A percentile compares a stretch with the other conserved stretches of the same genome.
Evolutionary conservation across 2,888 invertebrate species (phyloP).

Genomic region (Lithosia quadra): DNA sequence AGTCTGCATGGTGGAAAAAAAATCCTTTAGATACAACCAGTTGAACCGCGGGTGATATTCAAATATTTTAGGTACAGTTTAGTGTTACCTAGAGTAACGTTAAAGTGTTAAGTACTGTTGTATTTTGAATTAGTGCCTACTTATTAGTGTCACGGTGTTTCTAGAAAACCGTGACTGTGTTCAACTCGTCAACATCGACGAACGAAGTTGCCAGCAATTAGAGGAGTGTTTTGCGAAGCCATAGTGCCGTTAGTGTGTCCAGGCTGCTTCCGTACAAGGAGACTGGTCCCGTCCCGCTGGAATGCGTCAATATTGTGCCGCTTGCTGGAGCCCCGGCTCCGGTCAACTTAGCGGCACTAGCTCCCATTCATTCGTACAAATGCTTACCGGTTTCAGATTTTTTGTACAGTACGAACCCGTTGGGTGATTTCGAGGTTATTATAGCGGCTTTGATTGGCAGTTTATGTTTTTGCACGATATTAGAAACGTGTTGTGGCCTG

Average conservation of each 20-base stretch:
- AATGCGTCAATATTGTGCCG: slow-evolving; percentile 76
- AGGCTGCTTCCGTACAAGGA: slow-evolving; percentile 77
- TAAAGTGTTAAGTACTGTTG: background rate
- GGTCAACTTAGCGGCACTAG: slow-evolving; percentile 50
- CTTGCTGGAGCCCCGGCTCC: slow-evolving; percentile 34
- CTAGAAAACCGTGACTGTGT: slow-evolving; percentile 26
- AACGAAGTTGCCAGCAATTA: slow-evolving; percentile 69
- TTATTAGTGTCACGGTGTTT: slow-evolving; percentile 13
- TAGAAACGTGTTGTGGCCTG: slow-evolving; percentile 10
- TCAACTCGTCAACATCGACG: slow-evolving; percentile 49
- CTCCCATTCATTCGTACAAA: slow-evolving; percentile 49
- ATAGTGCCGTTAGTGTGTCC: slow-evolving; percentile 76
- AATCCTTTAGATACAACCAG: too few species aligned
- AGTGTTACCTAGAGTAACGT: background rate
- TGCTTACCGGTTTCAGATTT: slow-evolving; percentile 51
- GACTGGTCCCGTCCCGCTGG: slow-evolving; percentile 67
- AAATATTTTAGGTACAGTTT: too few species aligned
- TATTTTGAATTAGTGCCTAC: background rate
- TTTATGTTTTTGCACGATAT: slow-evolving; percentile 17
- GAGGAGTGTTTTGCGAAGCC: slow-evolving; percentile 66
- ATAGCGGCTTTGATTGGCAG: slow-evolving; percentile 16
- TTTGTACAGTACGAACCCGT: slow-evolving; percentile 33
- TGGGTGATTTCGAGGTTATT: slow-evolving; percentile 29
- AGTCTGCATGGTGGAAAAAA: too few species aligned
- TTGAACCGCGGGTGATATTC: too few species aligned